phyloP scores from a whole-genome alignment of 2,797 vertebrate species.

The Falco cherrug region DNA sequence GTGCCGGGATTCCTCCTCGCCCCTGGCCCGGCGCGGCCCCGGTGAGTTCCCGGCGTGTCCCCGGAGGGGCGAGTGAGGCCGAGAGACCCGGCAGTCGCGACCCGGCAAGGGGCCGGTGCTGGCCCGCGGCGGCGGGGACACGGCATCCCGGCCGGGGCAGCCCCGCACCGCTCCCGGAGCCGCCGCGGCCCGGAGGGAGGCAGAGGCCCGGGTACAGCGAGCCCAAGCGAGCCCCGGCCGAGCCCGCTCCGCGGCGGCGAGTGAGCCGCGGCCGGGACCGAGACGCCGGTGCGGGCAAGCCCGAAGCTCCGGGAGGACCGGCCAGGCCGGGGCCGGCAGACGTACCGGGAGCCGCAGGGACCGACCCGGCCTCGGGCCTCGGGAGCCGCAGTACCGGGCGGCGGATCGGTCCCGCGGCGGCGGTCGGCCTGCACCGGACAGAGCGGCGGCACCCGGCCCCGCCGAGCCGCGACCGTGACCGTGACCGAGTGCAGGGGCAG shows the following conservation, averaged over 20 bases:
- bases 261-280: neutral
- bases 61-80: neutral
- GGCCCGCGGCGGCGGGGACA: neutral
- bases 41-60: neutral
- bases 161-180: no score
- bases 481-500: neutral
- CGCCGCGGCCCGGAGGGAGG: neutral
- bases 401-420: neutral
- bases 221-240: neutral
- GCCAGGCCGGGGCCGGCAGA: neutral
- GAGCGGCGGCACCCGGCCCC: neutral
- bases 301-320: neutral
- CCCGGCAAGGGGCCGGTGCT: neutral
- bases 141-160: neutral
- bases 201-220: neutral
- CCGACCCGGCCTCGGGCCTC: neutral
- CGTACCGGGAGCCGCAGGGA: neutral
- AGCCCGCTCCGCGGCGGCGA: no score
- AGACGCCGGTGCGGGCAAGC: neutral
- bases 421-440: no score
- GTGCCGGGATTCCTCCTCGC: neutral
- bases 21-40: neutral
- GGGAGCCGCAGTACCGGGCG: no score
- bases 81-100: neutral
- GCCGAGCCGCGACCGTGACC: neutral